A percentile compares a stretch with the other conserved stretches of the same genome.
These are phyloP conservation scores for Gavialis gangeticus DNA, from an alignment of 2,113 vertebrate genomes.

Conservation along the genomic window DNA sequence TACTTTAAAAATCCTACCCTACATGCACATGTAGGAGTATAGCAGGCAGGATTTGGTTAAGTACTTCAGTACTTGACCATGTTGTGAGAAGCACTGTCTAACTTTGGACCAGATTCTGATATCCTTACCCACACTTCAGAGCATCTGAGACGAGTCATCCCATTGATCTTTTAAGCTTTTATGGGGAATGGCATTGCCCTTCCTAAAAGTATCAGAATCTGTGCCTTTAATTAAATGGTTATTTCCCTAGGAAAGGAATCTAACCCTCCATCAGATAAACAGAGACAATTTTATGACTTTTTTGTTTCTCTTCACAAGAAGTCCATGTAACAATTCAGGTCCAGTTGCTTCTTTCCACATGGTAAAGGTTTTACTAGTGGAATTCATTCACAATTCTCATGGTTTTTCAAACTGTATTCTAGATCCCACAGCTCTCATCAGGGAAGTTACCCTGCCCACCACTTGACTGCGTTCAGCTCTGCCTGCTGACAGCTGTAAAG, in stretches of 20 bases:
- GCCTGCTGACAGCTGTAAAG: neutral
- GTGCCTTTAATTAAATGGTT: neutral
- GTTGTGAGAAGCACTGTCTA: neutral
- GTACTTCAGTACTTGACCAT: neutral
- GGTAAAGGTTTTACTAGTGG: neutral
- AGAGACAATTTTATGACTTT: neutral
- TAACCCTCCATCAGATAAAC: neutral
- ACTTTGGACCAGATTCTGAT: neutral
- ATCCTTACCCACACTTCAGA: neutral
- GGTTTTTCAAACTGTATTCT: neutral
- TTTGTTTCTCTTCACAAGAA: neutral
- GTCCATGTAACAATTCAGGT: neutral
- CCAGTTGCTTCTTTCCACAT: neutral
- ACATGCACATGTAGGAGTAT: neutral
- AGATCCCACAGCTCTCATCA: neutral
- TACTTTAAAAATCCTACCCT: conserved; percentile 28
- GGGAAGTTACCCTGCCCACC: neutral
- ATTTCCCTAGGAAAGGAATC: neutral
- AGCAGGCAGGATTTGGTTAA: neutral
- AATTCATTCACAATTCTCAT: conserved; percentile 17
- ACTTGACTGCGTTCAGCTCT: neutral
- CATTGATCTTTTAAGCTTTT: neutral
- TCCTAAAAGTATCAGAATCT: neutral
- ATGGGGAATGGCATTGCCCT: neutral
- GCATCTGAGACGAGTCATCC: rapidly evolving